Conservation (phyloP, 2,113 vertebrate species). For the Equus quagga region DNA sequence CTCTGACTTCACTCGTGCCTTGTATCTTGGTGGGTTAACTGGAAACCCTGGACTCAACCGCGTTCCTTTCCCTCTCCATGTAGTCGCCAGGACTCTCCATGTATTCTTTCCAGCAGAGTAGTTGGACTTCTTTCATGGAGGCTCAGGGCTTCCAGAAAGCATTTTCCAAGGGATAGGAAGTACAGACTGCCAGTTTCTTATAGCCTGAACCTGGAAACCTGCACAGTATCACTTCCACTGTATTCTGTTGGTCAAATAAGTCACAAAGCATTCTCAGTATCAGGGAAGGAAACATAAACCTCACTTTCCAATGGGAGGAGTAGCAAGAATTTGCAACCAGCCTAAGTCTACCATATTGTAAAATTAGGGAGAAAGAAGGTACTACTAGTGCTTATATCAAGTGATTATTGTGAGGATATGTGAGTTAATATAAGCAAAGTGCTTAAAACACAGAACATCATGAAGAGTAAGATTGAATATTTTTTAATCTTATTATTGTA, state of each 20-base stretch:
- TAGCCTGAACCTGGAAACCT: not conserved
- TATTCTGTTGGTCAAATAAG: not conserved
- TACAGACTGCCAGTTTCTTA: not conserved
- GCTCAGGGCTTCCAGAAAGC: not conserved
- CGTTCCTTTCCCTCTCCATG: not conserved
- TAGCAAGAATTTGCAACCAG: not conserved
- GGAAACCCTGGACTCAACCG: not conserved
- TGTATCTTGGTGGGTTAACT: not conserved
- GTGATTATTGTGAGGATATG: not conserved
- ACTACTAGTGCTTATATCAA: not conserved
- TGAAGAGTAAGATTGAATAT: not conserved
- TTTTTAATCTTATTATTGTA: not conserved
- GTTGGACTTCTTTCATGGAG: not conserved
- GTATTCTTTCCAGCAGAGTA: not conserved
- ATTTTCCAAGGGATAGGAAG: not conserved
- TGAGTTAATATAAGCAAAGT: not conserved
- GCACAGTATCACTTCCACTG: not conserved
- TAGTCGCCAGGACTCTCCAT: not conserved
- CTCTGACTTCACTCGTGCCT: not conserved
- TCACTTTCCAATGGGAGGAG: not conserved
- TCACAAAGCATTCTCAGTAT: not conserved
- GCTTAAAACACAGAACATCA: not conserved
- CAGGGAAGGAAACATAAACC: not conserved
- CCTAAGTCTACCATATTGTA: not conserved
- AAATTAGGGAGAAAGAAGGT: not conserved